Base-by-base conservation (phyloP, 30 jellyfish, hydroid and myxozoan genomes). In the Clytia hemisphaerica region DNA sequence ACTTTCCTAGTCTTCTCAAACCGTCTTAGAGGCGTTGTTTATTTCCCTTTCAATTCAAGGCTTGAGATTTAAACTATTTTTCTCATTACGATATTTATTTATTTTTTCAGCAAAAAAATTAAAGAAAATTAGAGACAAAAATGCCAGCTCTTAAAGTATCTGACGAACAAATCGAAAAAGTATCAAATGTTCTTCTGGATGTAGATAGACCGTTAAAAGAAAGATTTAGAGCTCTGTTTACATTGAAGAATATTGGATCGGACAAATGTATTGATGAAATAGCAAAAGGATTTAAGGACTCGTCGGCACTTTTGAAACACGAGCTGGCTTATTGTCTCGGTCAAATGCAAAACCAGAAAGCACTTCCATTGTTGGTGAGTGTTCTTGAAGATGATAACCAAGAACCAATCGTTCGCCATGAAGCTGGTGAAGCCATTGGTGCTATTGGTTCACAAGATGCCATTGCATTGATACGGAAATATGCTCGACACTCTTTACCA, bases 291-390 rank as follows among this genome's bases (percentile, higher is more conserved):
- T 85, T 92, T 30, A 76, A 22, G 38, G 97, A 92, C 59, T 3
- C 82, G n/a, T 92, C 99, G 1, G 99, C 95, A 10, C 47, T 92
- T 50, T 50, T 92, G 82, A 86, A 85, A 54, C 99, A 92, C 66
- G 99, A 92, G 59, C 63, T 86, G 67, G 99, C 99, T 14, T 92
- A 77, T 70, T 92, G 99, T 42, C 81, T 92, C 4, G 99, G 99
- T 15, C 99, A 92, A 61, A 92, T 92, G 99, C 94, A 85, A 72
- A 90, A 77, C 61, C 74, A 30, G 53, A 40, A 53, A 38, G 95
- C 95, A 2, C 58, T 59, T 22, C 84, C 90, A 3, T 34, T 70
- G 54, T 78, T 78, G 2, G 53, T 22, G 3, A 67, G 61, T 26
- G 94, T 87, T n/a, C 76, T 87, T 16, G 67, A 62, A 45, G 90